These are phyloP conservation scores for Ptyas mucosa DNA, from an alignment of 2,113 vertebrate genomes.

Conservation along the genomic window DNA sequence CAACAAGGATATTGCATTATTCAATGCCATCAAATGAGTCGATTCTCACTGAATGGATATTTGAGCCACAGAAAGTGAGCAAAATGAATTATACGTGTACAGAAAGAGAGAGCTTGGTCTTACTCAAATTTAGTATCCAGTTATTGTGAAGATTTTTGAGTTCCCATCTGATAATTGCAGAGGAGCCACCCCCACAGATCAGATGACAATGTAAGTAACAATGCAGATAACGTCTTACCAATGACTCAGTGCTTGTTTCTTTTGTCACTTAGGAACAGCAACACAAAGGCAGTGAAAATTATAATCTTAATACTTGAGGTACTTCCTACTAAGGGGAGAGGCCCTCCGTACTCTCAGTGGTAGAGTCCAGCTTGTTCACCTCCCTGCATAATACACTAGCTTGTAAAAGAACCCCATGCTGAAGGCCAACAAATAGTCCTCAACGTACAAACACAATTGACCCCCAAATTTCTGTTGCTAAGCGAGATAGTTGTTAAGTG, in stretches of 20 bases:
- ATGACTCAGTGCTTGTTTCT: background rate
- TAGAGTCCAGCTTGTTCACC: background rate
- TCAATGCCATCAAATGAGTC: background rate
- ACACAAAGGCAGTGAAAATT: background rate
- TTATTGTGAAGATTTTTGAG: background rate
- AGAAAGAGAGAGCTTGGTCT: background rate
- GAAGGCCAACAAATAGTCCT: background rate
- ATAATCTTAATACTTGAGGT: background rate
- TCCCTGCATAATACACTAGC: background rate
- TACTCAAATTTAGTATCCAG: background rate
- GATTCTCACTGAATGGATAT: background rate
- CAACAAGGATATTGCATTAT: background rate
- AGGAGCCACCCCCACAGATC: background rate
- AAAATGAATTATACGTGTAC: background rate
- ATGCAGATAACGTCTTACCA: background rate
- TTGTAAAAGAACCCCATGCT: background rate
- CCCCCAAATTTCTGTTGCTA: background rate
- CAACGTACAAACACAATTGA: background rate
- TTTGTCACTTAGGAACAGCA: background rate
- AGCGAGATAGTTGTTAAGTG: background rate
- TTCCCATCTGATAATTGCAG: background rate
- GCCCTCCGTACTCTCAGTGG: background rate
- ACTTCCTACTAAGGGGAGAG: background rate
- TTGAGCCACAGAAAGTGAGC: background rate
- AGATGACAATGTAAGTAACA: background rate